Conservation (phyloP, 1,140 invertebrate genomes). For the Drosophila guanche region DNA sequence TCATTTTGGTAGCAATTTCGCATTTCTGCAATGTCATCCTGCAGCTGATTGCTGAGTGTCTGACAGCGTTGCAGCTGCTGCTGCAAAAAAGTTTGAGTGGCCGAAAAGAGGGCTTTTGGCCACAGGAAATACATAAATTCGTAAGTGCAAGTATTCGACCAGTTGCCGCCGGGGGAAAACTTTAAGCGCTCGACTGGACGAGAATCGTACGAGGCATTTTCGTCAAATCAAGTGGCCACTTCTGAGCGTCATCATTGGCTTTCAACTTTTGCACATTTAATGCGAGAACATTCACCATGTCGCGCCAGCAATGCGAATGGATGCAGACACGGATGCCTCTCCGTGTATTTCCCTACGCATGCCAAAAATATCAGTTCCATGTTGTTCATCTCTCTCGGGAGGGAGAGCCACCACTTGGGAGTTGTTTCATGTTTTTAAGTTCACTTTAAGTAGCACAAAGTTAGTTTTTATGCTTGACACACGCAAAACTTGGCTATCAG, state of each 20-base stretch:
- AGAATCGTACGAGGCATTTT: background rate
- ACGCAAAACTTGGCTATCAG: slow-evolving; percentile 73
- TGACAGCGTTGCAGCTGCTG: slow-evolving; percentile 2
- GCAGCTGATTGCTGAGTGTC: slow-evolving; percentile 34
- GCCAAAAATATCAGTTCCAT: background rate
- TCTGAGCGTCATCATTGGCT: slow-evolving; percentile 63
- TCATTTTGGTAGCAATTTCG: slow-evolving; percentile 7
- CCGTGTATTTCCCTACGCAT: no score
- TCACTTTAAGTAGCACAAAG: slow-evolving; percentile 76
- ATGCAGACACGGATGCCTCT: no score
- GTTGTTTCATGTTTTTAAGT: slow-evolving; percentile 78
- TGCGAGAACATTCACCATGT: slow-evolving; percentile 66
- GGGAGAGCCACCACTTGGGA: slow-evolving; percentile 38
- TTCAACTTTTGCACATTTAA: slow-evolving; percentile 73
- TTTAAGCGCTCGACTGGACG: slow-evolving; percentile 44
- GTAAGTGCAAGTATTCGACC: no score
- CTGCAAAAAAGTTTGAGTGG: slow-evolving; percentile 9
- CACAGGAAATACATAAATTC: no score
- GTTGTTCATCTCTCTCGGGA: slow-evolving; percentile 13
- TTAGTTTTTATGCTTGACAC: slow-evolving; percentile 77
- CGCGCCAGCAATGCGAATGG: no score
- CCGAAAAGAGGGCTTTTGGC: slow-evolving; percentile 3
- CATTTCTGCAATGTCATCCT: slow-evolving; percentile 34
- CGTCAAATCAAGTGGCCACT: slow-evolving; percentile 67
- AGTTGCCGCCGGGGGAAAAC: slow-evolving; percentile 33